These are phyloP conservation scores for Solenodon paradoxus DNA, from an alignment of 2,113 vertebrate genomes.

Conservation along the genomic window DNA sequence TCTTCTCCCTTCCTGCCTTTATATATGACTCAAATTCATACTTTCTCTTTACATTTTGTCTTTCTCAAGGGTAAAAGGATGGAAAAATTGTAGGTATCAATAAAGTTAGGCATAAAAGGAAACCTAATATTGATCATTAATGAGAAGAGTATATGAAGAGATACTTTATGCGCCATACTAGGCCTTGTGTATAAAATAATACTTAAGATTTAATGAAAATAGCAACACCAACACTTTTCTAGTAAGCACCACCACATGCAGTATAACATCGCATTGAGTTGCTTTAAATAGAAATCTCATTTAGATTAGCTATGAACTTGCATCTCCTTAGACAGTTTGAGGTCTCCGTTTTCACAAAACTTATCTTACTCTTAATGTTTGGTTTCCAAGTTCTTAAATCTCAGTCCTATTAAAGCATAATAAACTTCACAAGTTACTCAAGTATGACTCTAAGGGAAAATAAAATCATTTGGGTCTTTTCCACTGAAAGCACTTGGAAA, in stretches of 20 bases:
- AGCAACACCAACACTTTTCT: background rate
- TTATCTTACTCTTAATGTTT: background rate
- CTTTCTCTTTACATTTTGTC: background rate
- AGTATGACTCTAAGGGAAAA: background rate
- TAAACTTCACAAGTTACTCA: background rate
- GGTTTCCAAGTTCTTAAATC: background rate
- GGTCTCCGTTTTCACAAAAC: slow-evolving; percentile 4
- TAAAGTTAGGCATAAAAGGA: background rate
- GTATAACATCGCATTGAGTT: background rate
- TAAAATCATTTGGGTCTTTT: background rate
- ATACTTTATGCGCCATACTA: background rate
- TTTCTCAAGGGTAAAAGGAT: background rate
- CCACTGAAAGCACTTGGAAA: background rate
- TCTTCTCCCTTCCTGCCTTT: too few species aligned
- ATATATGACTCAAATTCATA: too few species aligned
- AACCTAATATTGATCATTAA: background rate
- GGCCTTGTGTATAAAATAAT: background rate
- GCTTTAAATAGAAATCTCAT: slow-evolving; percentile 32
- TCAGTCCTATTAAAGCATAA: background rate
- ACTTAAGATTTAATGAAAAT: slow-evolving; percentile 43
- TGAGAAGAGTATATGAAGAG: background rate
- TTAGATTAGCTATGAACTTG: background rate
- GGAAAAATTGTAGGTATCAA: background rate
- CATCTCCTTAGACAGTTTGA: slow-evolving; percentile 7
- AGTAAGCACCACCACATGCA: background rate